phyloP scores from a whole-genome alignment of 2,888 invertebrate species.

The Flabesymbios commensalis region DNA sequence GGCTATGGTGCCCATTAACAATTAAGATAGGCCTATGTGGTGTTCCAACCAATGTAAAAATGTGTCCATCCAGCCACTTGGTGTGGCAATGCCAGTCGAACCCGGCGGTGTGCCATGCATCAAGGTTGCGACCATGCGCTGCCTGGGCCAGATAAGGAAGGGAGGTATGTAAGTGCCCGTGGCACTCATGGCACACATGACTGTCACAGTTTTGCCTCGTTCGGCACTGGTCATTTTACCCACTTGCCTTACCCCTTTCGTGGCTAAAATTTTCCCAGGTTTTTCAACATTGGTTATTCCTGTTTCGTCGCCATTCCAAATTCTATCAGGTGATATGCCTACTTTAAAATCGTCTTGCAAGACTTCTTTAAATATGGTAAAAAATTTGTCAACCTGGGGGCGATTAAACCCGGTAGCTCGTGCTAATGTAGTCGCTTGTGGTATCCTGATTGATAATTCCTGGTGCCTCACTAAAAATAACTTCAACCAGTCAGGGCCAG shows the following conservation, averaged over 20 bases:
- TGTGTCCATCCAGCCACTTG: slow-evolving; percentile 46
- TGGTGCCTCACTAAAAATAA: slow-evolving; percentile 27
- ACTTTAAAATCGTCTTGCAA: too few species aligned
- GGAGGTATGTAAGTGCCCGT: slow-evolving; percentile 36
- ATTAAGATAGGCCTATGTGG: slow-evolving; percentile 43
- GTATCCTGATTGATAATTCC: slow-evolving; percentile 21
- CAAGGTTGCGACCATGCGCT: slow-evolving; percentile 44
- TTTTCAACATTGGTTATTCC: slow-evolving; percentile 59
- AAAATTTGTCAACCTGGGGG: slow-evolving; percentile 23
- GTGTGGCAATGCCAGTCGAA: slow-evolving; percentile 42
- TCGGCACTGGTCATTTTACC: slow-evolving; percentile 23
- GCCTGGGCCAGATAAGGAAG: slow-evolving; percentile 44
- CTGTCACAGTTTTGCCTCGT: slow-evolving; percentile 26
- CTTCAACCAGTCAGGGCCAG: slow-evolving; percentile 32
- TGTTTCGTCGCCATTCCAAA: slow-evolving; percentile 45
- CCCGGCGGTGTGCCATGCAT: slow-evolving; percentile 47
- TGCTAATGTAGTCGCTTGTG: slow-evolving; percentile 27
- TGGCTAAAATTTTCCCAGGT: slow-evolving; percentile 36
- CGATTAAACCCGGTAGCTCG: slow-evolving; percentile 31
- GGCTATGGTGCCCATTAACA: slow-evolving; percentile 42
- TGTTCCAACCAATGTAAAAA: slow-evolving; percentile 51
- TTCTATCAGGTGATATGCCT: not conserved
- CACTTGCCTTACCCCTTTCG: slow-evolving; percentile 17
- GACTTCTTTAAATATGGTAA: slow-evolving; percentile 6
- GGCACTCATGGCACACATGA: slow-evolving; percentile 34